These are phyloP conservation scores for Galaxias olidus DNA, from an alignment of 2,797 vertebrate species.

Conservation along the genomic window DNA sequence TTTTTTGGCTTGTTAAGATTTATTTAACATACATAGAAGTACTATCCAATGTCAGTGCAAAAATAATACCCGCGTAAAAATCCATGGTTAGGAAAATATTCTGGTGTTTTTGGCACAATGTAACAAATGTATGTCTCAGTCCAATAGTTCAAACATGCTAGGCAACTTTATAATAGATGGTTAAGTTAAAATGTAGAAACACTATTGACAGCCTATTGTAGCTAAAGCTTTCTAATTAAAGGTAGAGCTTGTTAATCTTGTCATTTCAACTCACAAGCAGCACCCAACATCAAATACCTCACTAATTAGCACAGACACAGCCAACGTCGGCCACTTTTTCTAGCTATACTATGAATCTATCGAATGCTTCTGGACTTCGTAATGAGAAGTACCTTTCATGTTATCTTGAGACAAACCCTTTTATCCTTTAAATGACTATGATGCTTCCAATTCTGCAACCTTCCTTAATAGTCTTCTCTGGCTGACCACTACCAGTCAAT, in stretches of 20 bases:
- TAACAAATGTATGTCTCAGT: slow-evolving; percentile 7
- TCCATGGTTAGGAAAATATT: slow-evolving; percentile 22
- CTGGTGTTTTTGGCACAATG: slow-evolving; percentile 42
- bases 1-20: slow-evolving; percentile 50
- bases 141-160: background rate
- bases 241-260: slow-evolving; percentile 35
- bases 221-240: slow-evolving; percentile 42
- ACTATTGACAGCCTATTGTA: background rate
- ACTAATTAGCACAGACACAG: slow-evolving; percentile 45
- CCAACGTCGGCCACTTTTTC: slow-evolving; percentile 19
- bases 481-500: slow-evolving; percentile 4
- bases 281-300: slow-evolving; percentile 44
- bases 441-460: background rate
- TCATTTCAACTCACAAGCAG: slow-evolving; percentile 28
- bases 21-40: slow-evolving; percentile 57
- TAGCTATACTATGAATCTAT: slow-evolving; percentile 43
- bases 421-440: too few species aligned
- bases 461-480: background rate
- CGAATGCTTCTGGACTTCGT: slow-evolving; percentile 41
- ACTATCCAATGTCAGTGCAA: slow-evolving; percentile 37
- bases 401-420: slow-evolving; percentile 33
- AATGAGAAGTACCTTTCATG: slow-evolving; percentile 29
- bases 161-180: slow-evolving; percentile 4
- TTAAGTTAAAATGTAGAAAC: slow-evolving; percentile 12
- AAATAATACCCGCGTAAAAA: slow-evolving; percentile 20